Evolutionary conservation across 2,797 vertebrate genomes (phyloP), one percentile per base, ranked within the genome.

Genomic region (Aeoliscus strigatus): DNA sequence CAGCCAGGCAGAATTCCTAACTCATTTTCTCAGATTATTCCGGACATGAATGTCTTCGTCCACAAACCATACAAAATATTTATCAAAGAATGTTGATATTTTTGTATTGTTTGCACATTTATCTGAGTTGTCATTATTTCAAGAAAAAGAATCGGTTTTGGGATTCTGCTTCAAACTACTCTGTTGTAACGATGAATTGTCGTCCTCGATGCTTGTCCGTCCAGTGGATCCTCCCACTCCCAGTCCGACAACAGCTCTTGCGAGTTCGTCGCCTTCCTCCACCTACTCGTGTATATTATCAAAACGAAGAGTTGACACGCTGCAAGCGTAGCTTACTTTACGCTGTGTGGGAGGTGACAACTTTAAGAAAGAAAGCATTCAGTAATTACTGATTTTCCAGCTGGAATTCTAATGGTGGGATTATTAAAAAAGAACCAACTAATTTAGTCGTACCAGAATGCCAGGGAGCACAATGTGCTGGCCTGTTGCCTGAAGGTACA

Each of bases 1-100:
- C 37, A 66, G 49, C 48, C 42, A 51, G 37, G 23, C 54, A 28
- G 4, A 32, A 51, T 67, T 75, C 56, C 48, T 31, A 39, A 52
- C 54, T 64, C 49, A 9, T 48, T 65, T 58, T 73, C 75, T 78
- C 81, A 66, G 51, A 77, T 75, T 59, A 76, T 75, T 77, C 64
- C 45, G 57, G 69, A 73, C 79, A 86, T 83, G 86, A 86, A 21
- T 3, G 86, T 83, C 83, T 54, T n/a, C n/a, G n/a, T n/a, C n/a
- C n/a, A n/a, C n/a, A n/a, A n/a, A n/a, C n/a, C n/a, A n/a, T n/a
- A n/a, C n/a, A n/a, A n/a, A n/a, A n/a, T n/a, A n/a, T n/a, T n/a
- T n/a, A n/a, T n/a, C n/a, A n/a, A n/a, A n/a, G n/a, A n/a, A n/a
- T n/a, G n/a, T n/a, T n/a, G n/a, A n/a, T n/a, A n/a, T n/a, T n/a